Conservation (phyloP, 1,140 invertebrate species). For the Leptopilina boulardi region DNA sequence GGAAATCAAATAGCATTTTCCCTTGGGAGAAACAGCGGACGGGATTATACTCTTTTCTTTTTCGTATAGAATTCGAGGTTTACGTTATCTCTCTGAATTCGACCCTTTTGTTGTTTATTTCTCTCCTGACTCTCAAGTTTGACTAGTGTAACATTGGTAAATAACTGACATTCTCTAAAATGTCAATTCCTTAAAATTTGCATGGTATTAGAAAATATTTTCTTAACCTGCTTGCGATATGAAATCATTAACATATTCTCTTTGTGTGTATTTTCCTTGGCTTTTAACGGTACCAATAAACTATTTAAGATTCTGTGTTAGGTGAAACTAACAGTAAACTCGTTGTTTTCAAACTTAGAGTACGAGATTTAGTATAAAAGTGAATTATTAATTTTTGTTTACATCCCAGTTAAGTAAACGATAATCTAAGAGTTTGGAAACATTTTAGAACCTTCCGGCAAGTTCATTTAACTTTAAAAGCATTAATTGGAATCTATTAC, state of each 20-base stretch:
- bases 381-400: slow-evolving; percentile 15
- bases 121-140: not conserved
- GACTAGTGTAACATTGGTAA: not conserved
- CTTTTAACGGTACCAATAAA: not conserved
- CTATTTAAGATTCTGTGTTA: not conserved
- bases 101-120: not conserved
- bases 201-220: not conserved
- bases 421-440: not conserved
- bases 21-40: not conserved
- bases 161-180: not conserved
- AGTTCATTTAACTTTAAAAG: not conserved
- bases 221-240: not conserved
- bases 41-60: not conserved
- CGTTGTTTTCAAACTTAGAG: not conserved
- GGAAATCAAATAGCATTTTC: slow-evolving; percentile 1
- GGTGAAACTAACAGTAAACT: not conserved
- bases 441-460: too few species aligned
- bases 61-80: not conserved
- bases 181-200: not conserved
- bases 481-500: not conserved
- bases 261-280: not conserved
- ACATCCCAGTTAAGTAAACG: not conserved
- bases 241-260: not conserved
- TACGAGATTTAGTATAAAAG: not conserved
- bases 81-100: not conserved